These are phyloP conservation scores for Falco concolor DNA, from an alignment of 2,797 vertebrate genomes.

Conservation along the genomic window DNA sequence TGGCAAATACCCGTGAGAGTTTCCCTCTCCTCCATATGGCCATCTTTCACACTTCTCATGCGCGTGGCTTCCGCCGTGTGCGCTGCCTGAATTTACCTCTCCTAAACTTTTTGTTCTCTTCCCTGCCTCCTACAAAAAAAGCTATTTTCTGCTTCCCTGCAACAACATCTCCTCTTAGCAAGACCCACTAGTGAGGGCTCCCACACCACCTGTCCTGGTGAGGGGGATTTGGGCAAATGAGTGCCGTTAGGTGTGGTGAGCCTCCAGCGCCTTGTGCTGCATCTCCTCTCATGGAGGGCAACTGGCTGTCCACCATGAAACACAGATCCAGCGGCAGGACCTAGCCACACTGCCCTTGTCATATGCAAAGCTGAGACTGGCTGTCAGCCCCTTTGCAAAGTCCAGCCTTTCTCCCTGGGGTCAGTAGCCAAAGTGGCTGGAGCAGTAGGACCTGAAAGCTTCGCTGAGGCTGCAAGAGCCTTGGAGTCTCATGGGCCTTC, in stretches of 20 bases:
- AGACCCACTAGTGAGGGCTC: neutral
- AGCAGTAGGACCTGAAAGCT: neutral
- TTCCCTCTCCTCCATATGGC: constrained; percentile 44
- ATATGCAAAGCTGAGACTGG: neutral
- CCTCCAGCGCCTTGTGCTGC: neutral
- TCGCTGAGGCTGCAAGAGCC: neutral
- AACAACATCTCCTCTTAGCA: neutral
- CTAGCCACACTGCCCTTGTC: fast-evolving
- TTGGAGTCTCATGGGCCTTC: fast-evolving
- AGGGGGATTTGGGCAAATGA: neutral
- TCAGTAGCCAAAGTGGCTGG: neutral
- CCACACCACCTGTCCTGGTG: neutral
- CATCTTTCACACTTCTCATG: constrained; percentile 6
- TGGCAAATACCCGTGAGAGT: neutral
- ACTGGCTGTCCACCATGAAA: fast-evolving
- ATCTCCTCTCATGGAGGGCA: fast-evolving
- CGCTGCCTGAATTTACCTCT: constrained; percentile 15
- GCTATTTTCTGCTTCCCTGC: neutral
- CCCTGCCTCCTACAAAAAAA: neutral
- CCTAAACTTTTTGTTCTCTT: constrained; percentile 29
- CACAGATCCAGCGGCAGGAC: neutral
- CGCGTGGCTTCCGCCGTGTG: neutral
- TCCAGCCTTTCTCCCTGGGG: neutral
- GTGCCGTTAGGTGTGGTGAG: neutral
- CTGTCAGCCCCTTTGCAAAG: neutral